Base-by-base conservation (phyloP, 2,888 invertebrate species). In the Protodeltote pygarga region DNA sequence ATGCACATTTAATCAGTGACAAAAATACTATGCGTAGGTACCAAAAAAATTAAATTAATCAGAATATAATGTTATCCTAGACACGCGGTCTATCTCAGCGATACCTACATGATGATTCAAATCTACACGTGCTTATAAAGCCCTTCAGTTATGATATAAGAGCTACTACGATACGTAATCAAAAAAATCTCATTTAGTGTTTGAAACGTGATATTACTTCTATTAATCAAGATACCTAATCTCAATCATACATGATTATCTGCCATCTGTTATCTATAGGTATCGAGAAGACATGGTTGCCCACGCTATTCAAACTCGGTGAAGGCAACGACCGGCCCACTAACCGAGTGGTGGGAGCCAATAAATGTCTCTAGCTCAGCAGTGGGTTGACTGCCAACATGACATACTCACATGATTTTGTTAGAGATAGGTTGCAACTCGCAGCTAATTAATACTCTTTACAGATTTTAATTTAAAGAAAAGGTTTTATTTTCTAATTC, bases 261-360 rank as follows among this genome's bases (percentile, higher is more conserved):
- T 29, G 28, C 45, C 21, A 45, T 21, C 32, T 40, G 23, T 24
- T 39, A 27, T 9, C 37, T 42, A 37, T 41, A n/a, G n/a, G n/a
- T n/a, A 41, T 34, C 28, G 28, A 41, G 44, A 60, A 44, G 19
- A 28, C 5, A 11, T 34, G 15, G 40, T 44, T 48, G 21, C 29
- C 48, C 20, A 39, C 48, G 37, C 27, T 54, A 38, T 45, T 29
- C 25, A 40, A 24, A 38, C 27, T 49, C 42, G 38, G 28, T 29
- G 55, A 58, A 72, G 85, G 77, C 83, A 87, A 83, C 75, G 88
- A 85, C 88, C 87, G 87, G 55, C 80, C 79, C 66, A 85, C 76
- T 87, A 79, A 84, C 87, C 85, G 80, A 81, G 54, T 77, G 77
- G 60, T 57, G 68, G 59, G 71, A 65, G 83, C 80, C 78, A 83